A percentile compares a stretch with the other conserved stretches of the same genome.
Conservation (phyloP, 2,797 vertebrate species). For the Ibycter americanus region DNA sequence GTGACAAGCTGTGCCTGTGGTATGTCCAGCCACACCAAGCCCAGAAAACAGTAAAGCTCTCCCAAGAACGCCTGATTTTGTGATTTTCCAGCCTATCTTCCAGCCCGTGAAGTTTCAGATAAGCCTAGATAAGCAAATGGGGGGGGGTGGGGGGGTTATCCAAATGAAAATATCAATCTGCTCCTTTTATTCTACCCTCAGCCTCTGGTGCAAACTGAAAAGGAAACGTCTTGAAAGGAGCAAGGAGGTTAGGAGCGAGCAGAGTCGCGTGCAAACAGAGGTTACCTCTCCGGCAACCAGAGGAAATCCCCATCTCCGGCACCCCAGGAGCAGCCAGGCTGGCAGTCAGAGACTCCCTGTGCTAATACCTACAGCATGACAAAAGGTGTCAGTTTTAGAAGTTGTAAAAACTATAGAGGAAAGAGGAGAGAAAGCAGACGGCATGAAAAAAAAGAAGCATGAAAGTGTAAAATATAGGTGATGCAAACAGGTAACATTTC, state of each 20-base stretch:
- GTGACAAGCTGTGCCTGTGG: background rate
- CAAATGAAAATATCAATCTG: background rate
- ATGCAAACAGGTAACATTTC: background rate
- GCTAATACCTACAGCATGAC: background rate
- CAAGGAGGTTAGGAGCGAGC: background rate
- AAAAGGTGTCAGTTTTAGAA: background rate
- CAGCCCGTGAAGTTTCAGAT: background rate
- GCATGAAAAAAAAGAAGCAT: background rate
- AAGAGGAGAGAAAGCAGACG: background rate
- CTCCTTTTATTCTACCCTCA: background rate
- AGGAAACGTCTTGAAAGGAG: background rate
- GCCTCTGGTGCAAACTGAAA: background rate
- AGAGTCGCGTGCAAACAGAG: background rate
- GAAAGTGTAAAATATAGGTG: background rate
- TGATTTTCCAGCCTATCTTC: background rate
- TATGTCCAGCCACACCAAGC: constrained; percentile 29
- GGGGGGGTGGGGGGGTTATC: background rate
- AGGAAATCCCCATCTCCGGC: background rate
- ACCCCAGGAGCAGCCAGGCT: background rate
- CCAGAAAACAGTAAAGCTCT: background rate
- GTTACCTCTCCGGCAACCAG: background rate
- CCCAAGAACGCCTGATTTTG: background rate
- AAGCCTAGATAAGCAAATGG: background rate
- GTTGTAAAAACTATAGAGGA: background rate
- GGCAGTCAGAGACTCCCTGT: background rate